These are phyloP conservation scores for Leptinotarsa peninsularis DNA, from an alignment of 2,888 invertebrate species.

Conservation along the genomic window DNA sequence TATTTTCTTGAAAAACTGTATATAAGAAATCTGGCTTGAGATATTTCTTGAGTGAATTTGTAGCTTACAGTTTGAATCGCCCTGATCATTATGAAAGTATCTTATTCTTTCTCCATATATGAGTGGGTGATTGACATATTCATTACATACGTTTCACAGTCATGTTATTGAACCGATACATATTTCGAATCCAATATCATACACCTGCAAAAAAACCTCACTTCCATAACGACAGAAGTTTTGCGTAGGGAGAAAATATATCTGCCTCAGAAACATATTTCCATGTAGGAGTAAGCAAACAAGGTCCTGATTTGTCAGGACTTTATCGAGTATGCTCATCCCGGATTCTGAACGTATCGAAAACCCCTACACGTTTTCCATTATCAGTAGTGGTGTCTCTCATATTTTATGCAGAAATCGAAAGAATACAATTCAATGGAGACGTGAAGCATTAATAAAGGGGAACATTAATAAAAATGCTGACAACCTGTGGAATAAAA, in stretches of 20 bases:
- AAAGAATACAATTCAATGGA: conserved; percentile 34
- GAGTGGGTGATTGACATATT: too few relatives aligned
- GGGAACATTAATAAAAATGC: conserved; percentile 42
- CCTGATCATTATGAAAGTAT: too few relatives aligned
- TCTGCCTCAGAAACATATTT: neutral
- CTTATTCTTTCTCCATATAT: too few relatives aligned
- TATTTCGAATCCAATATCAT: too few relatives aligned
- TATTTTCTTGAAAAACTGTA: too few relatives aligned
- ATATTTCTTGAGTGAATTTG: too few relatives aligned
- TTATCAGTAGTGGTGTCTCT: conserved; percentile 19
- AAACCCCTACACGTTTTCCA: neutral
- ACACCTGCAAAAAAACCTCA: too few relatives aligned
- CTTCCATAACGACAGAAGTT: too few relatives aligned
- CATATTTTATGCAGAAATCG: conserved; percentile 34
- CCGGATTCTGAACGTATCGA: neutral
- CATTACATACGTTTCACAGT: too few relatives aligned
- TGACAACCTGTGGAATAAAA: conserved; percentile 53
- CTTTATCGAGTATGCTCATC: neutral
- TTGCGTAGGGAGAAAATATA: neutral
- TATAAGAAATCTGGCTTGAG: too few relatives aligned
- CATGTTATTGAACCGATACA: too few relatives aligned
- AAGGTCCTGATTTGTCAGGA: neutral
- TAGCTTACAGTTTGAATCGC: too few relatives aligned
- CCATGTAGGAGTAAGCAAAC: neutral
- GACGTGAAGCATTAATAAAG: conserved; percentile 31